Evolutionary conservation across 1,140 invertebrate genomes (phyloP).

Genomic region (Nixonia krombeini): DNA sequence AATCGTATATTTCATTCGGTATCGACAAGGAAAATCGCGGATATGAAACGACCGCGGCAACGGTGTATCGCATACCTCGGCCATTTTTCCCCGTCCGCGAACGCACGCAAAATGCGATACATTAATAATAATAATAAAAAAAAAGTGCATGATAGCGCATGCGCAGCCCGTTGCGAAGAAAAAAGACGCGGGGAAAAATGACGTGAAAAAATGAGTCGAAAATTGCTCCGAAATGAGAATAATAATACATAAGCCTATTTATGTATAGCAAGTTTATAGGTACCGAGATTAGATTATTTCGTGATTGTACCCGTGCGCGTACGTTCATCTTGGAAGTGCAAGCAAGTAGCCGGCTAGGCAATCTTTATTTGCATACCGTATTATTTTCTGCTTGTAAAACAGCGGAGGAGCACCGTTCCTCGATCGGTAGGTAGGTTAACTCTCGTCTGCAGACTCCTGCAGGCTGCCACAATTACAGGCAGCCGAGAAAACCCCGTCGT

Average conservation of each 20-base stretch:
- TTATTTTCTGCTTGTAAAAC: slow-evolving; percentile 43
- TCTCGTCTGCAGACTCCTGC: slow-evolving; percentile 17
- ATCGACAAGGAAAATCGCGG: too few species aligned
- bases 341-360: slow-evolving; percentile 30
- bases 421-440: slow-evolving; percentile 30
- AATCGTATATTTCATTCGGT: too few species aligned
- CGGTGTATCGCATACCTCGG: too few species aligned
- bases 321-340: slow-evolving; percentile 9
- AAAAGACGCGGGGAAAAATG: too few species aligned
- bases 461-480: slow-evolving; percentile 27
- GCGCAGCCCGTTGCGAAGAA: too few species aligned
- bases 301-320: slow-evolving; percentile 9
- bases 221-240: slow-evolving; percentile 11
- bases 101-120: too few species aligned
- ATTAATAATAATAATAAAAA: too few species aligned
- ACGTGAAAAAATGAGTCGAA: slow-evolving; percentile 9
- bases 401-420: slow-evolving; percentile 15
- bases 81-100: too few species aligned
- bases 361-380: slow-evolving; percentile 39
- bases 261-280: slow-evolving; percentile 21
- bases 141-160: too few species aligned
- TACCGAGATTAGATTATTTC: slow-evolving; percentile 26
- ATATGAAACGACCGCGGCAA: too few species aligned
- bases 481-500: slow-evolving; percentile 17
- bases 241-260: slow-evolving; percentile 12